Evolutionary conservation across 1,140 invertebrate genomes (phyloP).

Genomic region (Paralvinella palmiformis): DNA sequence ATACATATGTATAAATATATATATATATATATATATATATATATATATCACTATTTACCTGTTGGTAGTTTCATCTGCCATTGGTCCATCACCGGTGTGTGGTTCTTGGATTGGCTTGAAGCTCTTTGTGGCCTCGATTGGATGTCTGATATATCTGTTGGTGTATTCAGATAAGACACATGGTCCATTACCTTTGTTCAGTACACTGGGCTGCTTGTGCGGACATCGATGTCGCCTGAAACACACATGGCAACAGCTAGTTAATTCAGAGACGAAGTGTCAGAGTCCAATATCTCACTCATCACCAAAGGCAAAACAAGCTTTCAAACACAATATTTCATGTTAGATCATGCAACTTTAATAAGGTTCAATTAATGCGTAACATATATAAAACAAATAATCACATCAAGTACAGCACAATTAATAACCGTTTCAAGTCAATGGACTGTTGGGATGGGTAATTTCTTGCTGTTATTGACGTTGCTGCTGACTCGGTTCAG

Average conservation of each 20-base stretch:
- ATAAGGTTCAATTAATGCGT: too few species aligned
- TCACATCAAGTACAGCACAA: too few species aligned
- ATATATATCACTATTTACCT: slow-evolving; percentile 17
- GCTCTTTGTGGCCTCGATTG: slow-evolving; percentile 9
- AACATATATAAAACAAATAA: too few species aligned
- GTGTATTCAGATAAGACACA: slow-evolving; percentile 29
- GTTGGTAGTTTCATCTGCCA: slow-evolving; percentile 29
- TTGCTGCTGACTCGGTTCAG: too few species aligned
- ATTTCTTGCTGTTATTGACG: too few species aligned
- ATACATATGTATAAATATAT: slow-evolving; percentile 5
- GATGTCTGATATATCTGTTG: slow-evolving; percentile 21
- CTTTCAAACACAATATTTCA: too few species aligned
- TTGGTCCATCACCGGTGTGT: slow-evolving; percentile 18
- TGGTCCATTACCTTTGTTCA: slow-evolving; percentile 17
- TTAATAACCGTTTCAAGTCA: too few species aligned
- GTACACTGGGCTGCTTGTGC: slow-evolving; percentile 21
- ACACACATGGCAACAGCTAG: background rate
- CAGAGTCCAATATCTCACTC: too few species aligned
- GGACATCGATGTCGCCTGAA: slow-evolving; percentile 28
- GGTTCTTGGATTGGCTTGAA: slow-evolving; percentile 23
- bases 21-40: slow-evolving; percentile 5
- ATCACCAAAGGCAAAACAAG: too few species aligned
- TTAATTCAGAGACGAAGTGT: too few species aligned
- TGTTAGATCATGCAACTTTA: too few species aligned
- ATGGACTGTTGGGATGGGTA: too few species aligned